A percentile compares a stretch with the other conserved stretches of the same genome.
Evolutionary conservation across 2,888 invertebrate species (phyloP).

Genomic region (Lagria hirta): DNA sequence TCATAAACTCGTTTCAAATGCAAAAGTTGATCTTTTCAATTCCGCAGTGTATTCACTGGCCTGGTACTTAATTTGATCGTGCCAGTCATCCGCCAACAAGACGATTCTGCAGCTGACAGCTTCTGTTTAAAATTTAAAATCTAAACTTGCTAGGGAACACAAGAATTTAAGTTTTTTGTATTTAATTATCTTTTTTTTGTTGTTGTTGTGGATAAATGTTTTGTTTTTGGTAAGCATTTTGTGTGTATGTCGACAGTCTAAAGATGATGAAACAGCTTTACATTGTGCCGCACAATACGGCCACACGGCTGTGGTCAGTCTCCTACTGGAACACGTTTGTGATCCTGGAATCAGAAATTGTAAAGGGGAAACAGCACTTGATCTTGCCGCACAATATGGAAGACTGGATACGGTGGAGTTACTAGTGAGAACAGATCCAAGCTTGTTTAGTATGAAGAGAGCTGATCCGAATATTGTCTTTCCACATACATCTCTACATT

Average conservation of each 20-base stretch:
- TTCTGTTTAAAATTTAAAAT: constrained; percentile 38
- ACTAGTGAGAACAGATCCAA: constrained; percentile 80
- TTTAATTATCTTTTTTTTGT: background rate
- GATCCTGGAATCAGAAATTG: constrained; percentile 86
- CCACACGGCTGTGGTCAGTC: constrained; percentile 79
- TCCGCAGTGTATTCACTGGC: constrained; percentile 40
- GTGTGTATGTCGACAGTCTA: too few relatives aligned
- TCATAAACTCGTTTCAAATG: constrained; percentile 30
- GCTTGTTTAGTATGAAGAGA: constrained; percentile 73
- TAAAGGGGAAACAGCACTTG: constrained; percentile 88
- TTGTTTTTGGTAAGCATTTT: too few relatives aligned
- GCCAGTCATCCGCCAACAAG: constrained; percentile 34
- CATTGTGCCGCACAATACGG: constrained; percentile 94
- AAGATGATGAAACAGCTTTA: constrained; percentile 88
- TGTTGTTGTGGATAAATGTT: constrained; percentile 25
- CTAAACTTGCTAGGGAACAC: constrained; percentile 24
- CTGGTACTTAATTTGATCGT: constrained; percentile 40
- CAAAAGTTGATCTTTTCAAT: constrained; percentile 45
- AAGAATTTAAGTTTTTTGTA: background rate
- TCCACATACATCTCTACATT: constrained; percentile 85
- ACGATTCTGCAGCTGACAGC: constrained; percentile 36
- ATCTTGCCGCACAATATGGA: constrained; percentile 92
- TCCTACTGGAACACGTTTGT: constrained; percentile 80
- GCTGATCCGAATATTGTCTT: constrained; percentile 58
- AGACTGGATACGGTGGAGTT: constrained; percentile 85